A percentile compares a stretch with the other conserved stretches of the same genome.
phyloP scores from a whole-genome alignment of 2,888 invertebrate species.

The Eurytoma adleriae region DNA sequence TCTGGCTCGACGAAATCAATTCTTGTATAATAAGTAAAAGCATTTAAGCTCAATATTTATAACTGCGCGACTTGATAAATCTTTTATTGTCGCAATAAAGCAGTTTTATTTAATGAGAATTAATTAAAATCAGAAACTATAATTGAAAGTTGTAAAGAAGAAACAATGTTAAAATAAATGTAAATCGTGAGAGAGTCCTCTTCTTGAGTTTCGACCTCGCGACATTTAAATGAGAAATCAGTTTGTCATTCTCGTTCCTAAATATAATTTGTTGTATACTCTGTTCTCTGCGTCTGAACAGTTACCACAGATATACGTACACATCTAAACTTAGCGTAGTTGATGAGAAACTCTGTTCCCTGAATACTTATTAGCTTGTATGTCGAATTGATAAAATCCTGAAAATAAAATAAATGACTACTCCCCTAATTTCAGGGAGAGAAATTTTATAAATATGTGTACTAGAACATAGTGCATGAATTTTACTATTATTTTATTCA shows the following conservation, averaged over 20 bases:
- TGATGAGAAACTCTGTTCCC: slow-evolving; percentile 42
- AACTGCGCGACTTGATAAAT: slow-evolving; percentile 21
- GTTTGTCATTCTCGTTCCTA: slow-evolving; percentile 52
- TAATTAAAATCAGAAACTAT: slow-evolving; percentile 20
- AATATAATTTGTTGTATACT: slow-evolving; percentile 48
- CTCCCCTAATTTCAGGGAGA: not conserved
- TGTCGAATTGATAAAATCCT: slow-evolving; percentile 35
- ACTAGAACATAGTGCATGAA: not conserved
- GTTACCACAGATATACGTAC: slow-evolving; percentile 39
- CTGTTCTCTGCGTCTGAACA: slow-evolving; percentile 51
- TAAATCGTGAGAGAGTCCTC: slow-evolving; percentile 34
- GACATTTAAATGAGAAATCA: slow-evolving; percentile 47
- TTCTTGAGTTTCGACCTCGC: slow-evolving; percentile 48
- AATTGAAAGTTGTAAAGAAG: not conserved
- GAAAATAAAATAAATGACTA: slow-evolving; percentile 16
- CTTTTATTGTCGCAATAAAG: not conserved
- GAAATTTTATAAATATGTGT: slow-evolving; percentile 22
- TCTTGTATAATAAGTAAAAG: slow-evolving; percentile 27
- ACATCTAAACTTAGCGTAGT: slow-evolving; percentile 51
- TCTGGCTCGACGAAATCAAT: slow-evolving; percentile 34
- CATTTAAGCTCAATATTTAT: slow-evolving; percentile 21
- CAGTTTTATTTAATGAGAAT: slow-evolving; percentile 18
- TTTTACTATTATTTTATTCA: slow-evolving; percentile 3
- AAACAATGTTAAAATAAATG: slow-evolving; percentile 10
- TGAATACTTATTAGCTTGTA: slow-evolving; percentile 31